phyloP scores from a whole-genome alignment of 2,888 invertebrate species.

The Phyto melanocephala region DNA sequence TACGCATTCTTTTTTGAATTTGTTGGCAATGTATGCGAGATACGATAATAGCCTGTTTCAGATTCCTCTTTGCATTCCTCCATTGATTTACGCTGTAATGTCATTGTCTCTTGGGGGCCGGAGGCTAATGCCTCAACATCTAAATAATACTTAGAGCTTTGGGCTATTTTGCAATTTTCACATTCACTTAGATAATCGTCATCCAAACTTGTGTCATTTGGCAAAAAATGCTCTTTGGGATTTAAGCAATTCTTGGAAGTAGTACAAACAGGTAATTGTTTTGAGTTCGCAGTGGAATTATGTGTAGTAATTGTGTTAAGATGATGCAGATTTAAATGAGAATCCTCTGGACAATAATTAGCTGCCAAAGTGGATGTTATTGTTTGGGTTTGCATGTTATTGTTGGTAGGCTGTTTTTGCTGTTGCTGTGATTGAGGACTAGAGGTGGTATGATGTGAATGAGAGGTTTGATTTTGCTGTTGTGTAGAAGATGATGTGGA shows the following conservation, averaged over 20 bases:
- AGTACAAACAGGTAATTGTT: slow-evolving; percentile 78
- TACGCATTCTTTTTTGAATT: slow-evolving; percentile 80
- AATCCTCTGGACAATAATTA: slow-evolving; percentile 67
- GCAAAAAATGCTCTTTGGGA: slow-evolving; percentile 79
- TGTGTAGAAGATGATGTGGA: slow-evolving; percentile 9
- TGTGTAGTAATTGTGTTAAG: background rate
- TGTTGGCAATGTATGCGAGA: slow-evolving; percentile 83
- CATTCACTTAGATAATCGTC: slow-evolving; percentile 91
- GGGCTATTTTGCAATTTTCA: slow-evolving; percentile 90
- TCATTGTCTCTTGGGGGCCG: slow-evolving; percentile 84
- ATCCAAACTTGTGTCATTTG: slow-evolving; percentile 79
- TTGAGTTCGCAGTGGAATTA: slow-evolving; percentile 59
- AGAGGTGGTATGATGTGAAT: slow-evolving; percentile 27
- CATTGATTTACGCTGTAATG: slow-evolving; percentile 81
- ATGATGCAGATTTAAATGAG: slow-evolving; percentile 54
- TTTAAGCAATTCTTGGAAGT: slow-evolving; percentile 79
- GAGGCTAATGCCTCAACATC: slow-evolving; percentile 81
- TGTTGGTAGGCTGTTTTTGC: slow-evolving; percentile 45
- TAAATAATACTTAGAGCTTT: slow-evolving; percentile 84
- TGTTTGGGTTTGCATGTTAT: slow-evolving; percentile 61
- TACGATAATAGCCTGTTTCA: slow-evolving; percentile 81
- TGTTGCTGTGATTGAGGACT: slow-evolving; percentile 29
- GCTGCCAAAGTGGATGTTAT: slow-evolving; percentile 64
- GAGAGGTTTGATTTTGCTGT: slow-evolving; percentile 32
- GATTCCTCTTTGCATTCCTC: slow-evolving; percentile 78